Evolutionary conservation across 2,888 invertebrate species (phyloP).

Genomic region (Cyclophora albipunctata): DNA sequence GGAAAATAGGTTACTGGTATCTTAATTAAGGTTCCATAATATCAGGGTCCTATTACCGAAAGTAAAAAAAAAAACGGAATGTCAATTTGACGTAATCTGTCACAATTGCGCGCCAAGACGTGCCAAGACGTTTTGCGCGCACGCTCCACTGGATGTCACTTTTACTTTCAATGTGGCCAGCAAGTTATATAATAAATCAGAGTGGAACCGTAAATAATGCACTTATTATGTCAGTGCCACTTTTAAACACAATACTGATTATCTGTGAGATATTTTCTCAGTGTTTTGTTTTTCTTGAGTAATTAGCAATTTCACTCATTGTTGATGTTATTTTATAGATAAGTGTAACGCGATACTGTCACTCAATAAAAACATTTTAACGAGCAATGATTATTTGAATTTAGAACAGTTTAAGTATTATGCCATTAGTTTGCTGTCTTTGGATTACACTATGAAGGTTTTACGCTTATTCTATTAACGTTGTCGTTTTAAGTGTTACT

Average conservation of each 20-base stretch:
- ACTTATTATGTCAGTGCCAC: conserved; percentile 26
- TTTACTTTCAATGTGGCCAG: conserved; percentile 60
- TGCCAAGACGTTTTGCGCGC: conserved; percentile 28
- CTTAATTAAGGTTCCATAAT: too few species aligned
- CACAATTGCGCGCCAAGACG: conserved; percentile 27
- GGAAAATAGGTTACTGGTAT: too few species aligned
- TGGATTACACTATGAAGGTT: too few species aligned
- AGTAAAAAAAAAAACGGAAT: not conserved
- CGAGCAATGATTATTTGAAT: too few species aligned
- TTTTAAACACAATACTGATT: conserved; percentile 14
- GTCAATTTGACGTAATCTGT: conserved; percentile 22
- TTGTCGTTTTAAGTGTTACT: too few species aligned
- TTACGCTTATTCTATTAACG: too few species aligned
- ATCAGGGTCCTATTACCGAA: too few species aligned
- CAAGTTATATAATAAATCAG: conserved; percentile 47
- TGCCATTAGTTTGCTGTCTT: too few species aligned
- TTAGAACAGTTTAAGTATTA: too few species aligned
- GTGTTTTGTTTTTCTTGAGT: not conserved
- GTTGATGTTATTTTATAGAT: conserved; percentile 1
- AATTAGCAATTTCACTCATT: not conserved
- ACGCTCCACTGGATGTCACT: conserved; percentile 48
- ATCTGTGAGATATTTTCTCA: conserved; percentile 1
- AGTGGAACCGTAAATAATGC: conserved; percentile 38
- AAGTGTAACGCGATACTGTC: too few species aligned
- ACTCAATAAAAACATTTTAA: too few species aligned